Evolutionary conservation across 2,113 vertebrate genomes (phyloP).

Genomic region (rabbit (Oryctolagus cuniculus)): DNA sequence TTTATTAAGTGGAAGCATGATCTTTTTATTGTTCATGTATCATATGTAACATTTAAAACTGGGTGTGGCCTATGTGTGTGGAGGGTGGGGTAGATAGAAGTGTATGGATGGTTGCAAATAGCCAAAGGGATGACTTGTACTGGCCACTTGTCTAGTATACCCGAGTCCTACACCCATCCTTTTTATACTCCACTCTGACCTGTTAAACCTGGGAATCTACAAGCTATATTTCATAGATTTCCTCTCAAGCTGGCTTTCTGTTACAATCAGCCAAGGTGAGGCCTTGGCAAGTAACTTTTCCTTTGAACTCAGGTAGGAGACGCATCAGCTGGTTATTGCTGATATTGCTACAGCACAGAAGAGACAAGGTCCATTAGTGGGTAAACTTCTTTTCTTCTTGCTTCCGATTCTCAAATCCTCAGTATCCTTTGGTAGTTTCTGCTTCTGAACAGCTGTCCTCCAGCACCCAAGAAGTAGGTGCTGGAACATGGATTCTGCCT

Average conservation of each 20-base stretch:
- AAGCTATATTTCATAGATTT: not conserved
- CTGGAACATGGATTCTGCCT: not conserved
- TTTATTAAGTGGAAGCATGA: not conserved
- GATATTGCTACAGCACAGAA: not conserved
- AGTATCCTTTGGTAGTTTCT: not conserved
- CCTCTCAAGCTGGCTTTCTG: not conserved
- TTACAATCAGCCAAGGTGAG: not conserved
- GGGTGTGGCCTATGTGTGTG: not conserved
- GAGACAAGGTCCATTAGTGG: not conserved
- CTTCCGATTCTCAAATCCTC: not conserved
- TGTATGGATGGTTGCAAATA: not conserved
- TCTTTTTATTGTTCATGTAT: not conserved
- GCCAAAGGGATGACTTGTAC: not conserved
- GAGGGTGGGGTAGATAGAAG: not conserved
- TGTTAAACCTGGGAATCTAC: not conserved
- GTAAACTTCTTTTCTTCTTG: not conserved
- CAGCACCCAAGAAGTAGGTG: not conserved
- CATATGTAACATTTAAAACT: not conserved
- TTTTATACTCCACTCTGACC: not conserved
- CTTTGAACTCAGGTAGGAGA: not conserved
- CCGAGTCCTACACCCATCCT: not conserved
- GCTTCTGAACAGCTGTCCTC: not conserved
- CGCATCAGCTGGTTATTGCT: not conserved
- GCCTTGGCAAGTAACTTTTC: not conserved
- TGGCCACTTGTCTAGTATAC: not conserved